Evolutionary conservation across 1,140 invertebrate species (phyloP).

Genomic region (Caenorhabditis tropicalis): DNA sequence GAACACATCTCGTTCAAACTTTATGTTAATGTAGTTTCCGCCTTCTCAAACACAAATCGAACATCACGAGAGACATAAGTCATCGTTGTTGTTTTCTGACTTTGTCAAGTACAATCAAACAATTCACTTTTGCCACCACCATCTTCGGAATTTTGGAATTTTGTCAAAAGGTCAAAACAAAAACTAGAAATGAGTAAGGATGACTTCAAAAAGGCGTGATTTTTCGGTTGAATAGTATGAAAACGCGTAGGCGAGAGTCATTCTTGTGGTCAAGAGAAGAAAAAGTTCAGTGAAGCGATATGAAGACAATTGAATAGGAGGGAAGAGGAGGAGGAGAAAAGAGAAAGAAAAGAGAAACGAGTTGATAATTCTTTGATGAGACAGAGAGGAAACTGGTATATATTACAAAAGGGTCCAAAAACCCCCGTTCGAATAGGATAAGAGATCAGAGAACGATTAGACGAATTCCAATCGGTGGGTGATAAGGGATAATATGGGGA

Average conservation of each 20-base stretch:
- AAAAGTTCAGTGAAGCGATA: slow-evolving; percentile 5
- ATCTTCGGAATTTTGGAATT: too few relatives aligned
- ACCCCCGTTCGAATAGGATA: neutral
- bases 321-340: neutral
- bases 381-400: neutral
- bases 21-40: too few relatives aligned
- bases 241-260: neutral
- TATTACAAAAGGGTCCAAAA: neutral
- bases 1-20: too few relatives aligned
- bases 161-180: neutral
- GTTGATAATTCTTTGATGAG: slow-evolving; percentile 24
- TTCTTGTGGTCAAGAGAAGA: slow-evolving; percentile 23
- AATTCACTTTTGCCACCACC: too few relatives aligned
- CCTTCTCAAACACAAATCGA: neutral
- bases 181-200: neutral
- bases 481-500: neutral
- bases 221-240: neutral
- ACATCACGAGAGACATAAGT: too few relatives aligned
- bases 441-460: neutral
- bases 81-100: too few relatives aligned
- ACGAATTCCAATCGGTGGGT: neutral
- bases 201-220: neutral
- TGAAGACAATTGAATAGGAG: slow-evolving; percentile 5
- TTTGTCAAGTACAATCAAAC: too few relatives aligned
- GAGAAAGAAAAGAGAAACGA: slow-evolving; percentile 2